phyloP scores from a whole-genome alignment of 2,113 vertebrate genomes.

The Daboia siamensis region DNA sequence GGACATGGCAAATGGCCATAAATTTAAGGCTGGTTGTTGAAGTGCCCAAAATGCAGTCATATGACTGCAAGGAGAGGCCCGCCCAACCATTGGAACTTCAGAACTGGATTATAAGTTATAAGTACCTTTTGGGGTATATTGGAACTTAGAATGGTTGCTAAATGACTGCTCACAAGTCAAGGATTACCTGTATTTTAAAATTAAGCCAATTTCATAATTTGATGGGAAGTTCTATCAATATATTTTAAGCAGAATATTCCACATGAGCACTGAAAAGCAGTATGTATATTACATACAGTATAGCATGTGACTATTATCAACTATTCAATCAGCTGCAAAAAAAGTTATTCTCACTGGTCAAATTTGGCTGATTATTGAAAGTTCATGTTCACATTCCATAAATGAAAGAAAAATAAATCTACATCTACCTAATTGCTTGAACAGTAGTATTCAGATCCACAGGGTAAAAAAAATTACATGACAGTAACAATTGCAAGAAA shows the following conservation, averaged over 20 bases:
- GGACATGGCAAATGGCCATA: too few species aligned
- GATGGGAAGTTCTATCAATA: neutral
- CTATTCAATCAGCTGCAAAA: neutral
- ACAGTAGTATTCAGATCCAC: conserved; percentile 8
- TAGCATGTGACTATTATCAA: neutral
- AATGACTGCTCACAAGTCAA: too few species aligned
- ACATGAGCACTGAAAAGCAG: neutral
- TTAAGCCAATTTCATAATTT: neutral
- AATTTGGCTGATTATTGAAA: neutral
- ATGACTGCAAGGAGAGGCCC: too few species aligned
- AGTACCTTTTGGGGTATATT: too few species aligned
- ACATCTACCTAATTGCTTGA: conserved; percentile 15
- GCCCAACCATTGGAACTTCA: too few species aligned
- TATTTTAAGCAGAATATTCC: conserved; percentile 11
- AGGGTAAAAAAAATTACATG: conserved; percentile 3
- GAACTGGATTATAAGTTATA: too few species aligned
- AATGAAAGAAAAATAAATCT: neutral
- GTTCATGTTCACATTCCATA: conserved; percentile 12
- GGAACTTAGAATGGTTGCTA: too few species aligned
- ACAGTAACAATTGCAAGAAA: neutral
- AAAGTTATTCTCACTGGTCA: neutral
- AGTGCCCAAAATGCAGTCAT: too few species aligned
- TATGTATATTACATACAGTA: neutral
- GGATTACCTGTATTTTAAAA: neutral
- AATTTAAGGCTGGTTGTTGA: too few species aligned